Conservation (phyloP, 2,888 invertebrate species). For the Julus scanicus region DNA sequence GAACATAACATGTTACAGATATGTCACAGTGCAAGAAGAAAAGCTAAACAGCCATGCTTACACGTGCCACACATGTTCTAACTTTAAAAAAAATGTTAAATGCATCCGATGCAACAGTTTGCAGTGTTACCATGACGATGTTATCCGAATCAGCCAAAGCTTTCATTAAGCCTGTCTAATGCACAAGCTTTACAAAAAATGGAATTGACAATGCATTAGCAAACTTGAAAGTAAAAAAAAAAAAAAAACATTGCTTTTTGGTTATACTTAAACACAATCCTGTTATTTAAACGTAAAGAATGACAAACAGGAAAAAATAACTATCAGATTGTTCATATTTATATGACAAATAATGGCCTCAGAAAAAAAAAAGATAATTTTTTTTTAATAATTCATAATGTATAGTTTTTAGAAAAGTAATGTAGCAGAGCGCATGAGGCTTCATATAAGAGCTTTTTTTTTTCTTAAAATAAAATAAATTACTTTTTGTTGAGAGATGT, state of each 20-base stretch:
- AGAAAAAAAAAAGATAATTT: neutral
- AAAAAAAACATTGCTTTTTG: neutral
- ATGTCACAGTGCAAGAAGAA: no score
- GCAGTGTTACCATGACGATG: no score
- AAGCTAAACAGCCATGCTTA: no score
- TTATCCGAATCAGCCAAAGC: neutral
- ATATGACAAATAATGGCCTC: neutral
- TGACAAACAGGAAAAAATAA: neutral
- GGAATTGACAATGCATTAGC: conserved; percentile 4
- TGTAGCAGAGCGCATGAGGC: neutral
- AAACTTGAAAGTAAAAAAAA: neutral
- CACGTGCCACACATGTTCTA: no score
- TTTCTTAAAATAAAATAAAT: conserved; percentile 31
- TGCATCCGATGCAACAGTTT: no score
- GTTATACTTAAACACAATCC: neutral
- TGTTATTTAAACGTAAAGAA: neutral
- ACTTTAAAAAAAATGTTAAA: no score
- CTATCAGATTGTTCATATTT: neutral
- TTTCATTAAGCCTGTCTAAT: neutral
- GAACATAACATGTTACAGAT: no score
- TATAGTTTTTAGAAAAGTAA: conserved; percentile 22
- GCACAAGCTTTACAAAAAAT: neutral
- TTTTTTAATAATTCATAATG: conserved; percentile 15
- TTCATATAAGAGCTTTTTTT: neutral
- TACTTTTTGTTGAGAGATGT: conserved; percentile 12